Base-by-base conservation (phyloP, 2,797 vertebrate genomes). In the Aulostomus chinensis region DNA sequence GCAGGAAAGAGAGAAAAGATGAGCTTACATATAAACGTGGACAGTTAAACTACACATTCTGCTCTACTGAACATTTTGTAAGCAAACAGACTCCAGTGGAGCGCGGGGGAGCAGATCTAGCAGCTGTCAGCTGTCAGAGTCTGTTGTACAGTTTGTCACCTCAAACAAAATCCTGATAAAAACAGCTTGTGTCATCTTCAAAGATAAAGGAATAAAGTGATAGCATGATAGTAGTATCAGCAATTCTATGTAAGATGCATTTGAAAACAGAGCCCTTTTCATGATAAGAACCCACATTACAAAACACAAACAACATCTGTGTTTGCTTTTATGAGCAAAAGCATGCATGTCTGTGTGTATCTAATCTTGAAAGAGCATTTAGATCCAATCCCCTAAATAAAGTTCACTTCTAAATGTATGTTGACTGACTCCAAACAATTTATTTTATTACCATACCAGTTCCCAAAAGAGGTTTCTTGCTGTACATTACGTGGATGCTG, bases 131-230 rank as follows among this genome's bases (percentile, higher is more conserved):
- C 73, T 67, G 58, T 41, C 47, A 39, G n/a, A n/a, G n/a, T 30
- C 48, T 46, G 51, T 31, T 52, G 54, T 36, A 59, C 52, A 35
- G 40, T 74, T 34, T 66, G 35, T 38, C 37, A 54, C 20, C 57
- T 60, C 56, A 76, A 80, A 81, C 61, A 73, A 67, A 72, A 67
- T 25, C 20, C 60, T 72, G 86, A 88, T 87, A 85, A 85, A 75
- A 80, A 66, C 26, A 33, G 53, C 78, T 53, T 62, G 58, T 51
- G 80, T 87, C 73, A 76, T 84, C 67, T 73, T 38, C 26, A 34
- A 28, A 70, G 74, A 82, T 80, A 67, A 66, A 56, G 34, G 31
- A 25, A 64, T 76, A 31, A 72, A 80, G 32, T 51, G 69, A 62
- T 38, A 53, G 14, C 50, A 39, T 41, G 72, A 84, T 43, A 16